Percentiles rank a stretch among this genome's conserved stretches.
Evolutionary conservation across 2,888 invertebrate species (phyloP).

Genomic region (Agonum fuliginosum): DNA sequence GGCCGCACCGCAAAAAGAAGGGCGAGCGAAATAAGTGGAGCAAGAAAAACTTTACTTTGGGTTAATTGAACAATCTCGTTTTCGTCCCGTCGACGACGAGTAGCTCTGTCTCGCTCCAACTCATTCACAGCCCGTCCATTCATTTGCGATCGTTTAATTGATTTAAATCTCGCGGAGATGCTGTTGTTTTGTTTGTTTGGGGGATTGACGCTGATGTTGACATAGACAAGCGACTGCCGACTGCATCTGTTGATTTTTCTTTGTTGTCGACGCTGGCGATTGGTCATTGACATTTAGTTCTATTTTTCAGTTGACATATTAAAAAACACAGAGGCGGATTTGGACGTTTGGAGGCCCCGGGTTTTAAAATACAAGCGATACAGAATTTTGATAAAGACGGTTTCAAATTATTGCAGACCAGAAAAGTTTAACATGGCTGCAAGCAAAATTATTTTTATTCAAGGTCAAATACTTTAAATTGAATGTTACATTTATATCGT

Average conservation of each 20-base stretch:
- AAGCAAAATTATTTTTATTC: no score
- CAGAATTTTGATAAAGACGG: no score
- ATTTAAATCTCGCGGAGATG: slow-evolving; percentile 28
- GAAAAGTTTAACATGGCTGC: no score
- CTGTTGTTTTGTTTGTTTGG: neutral
- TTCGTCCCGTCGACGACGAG: slow-evolving; percentile 56
- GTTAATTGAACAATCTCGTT: slow-evolving; percentile 69
- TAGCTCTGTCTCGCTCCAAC: neutral
- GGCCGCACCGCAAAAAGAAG: slow-evolving; percentile 62
- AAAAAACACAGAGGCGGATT: no score
- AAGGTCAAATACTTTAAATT: no score
- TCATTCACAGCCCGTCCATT: slow-evolving; percentile 2
- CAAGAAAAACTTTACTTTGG: slow-evolving; percentile 67
- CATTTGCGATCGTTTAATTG: slow-evolving; percentile 45
- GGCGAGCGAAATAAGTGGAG: slow-evolving; percentile 49
- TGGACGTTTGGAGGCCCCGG: no score
- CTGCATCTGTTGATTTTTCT: slow-evolving; percentile 24
- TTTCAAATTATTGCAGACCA: no score
- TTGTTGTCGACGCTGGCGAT: neutral
- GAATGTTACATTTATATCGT: no score
- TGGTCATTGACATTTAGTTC: slow-evolving; percentile 1
- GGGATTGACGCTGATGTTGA: no score
- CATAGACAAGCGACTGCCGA: slow-evolving; percentile 11
- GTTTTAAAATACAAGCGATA: no score
- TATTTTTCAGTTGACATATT: neutral